Evolutionary conservation across 2,113 vertebrate species (phyloP).

Genomic region (Xiphophorus hellerii): DNA sequence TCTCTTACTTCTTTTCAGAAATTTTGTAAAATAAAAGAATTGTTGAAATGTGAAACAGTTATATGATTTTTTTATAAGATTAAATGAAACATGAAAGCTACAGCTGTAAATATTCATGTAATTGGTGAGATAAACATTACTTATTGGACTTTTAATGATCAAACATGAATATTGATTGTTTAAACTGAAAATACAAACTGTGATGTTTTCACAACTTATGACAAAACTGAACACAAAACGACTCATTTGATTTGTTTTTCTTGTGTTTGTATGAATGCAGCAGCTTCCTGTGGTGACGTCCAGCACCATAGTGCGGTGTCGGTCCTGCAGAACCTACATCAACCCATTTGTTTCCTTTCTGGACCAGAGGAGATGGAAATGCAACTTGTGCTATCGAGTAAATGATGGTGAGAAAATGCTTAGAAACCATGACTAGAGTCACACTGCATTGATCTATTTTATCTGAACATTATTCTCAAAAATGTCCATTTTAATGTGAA

Average conservation of each 20-base stretch:
- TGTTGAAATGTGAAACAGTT: too few relatives aligned
- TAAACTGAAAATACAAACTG: too few relatives aligned
- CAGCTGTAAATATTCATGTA: too few relatives aligned
- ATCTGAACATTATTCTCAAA: background rate
- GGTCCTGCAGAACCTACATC: conserved; percentile 96
- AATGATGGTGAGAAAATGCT: conserved; percentile 86
- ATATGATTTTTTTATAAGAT: too few relatives aligned
- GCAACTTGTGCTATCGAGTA: conserved; percentile 94
- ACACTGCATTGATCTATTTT: background rate
- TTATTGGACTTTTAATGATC: too few relatives aligned
- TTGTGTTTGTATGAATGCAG: conserved; percentile 66
- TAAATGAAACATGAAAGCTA: too few relatives aligned
- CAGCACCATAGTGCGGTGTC: conserved; percentile 95
- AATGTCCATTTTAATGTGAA: background rate
- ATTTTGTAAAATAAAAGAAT: too few relatives aligned
- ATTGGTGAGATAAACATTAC: too few relatives aligned
- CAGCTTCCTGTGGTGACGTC: conserved; percentile 97
- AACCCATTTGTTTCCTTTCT: conserved; percentile 97
- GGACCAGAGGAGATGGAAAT: conserved; percentile 97
- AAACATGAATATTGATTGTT: too few relatives aligned
- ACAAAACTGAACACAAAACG: background rate
- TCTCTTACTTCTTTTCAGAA: background rate
- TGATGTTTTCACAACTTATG: background rate
- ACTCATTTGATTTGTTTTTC: background rate
- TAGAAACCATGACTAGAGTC: background rate